Base-by-base conservation (phyloP, 2,888 invertebrate species). In the Ectropis crepuscularia region DNA sequence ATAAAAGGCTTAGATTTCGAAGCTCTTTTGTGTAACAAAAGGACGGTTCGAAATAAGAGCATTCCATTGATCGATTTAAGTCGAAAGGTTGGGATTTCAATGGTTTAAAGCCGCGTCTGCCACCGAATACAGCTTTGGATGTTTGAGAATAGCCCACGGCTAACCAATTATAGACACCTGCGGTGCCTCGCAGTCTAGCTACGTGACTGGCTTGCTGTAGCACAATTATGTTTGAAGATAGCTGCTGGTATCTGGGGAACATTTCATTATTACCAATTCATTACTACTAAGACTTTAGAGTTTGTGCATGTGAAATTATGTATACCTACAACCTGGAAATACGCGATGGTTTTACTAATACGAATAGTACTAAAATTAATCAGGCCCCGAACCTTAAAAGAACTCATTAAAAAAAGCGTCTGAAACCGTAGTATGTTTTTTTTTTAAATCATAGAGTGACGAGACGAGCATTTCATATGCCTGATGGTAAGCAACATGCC, bases 101-200 rank as follows among this genome's bases (percentile, higher is more conserved):
- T 57, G 47, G 61, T 57, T 69, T 57, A 57, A 67, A 67, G 66
- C 63, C 63, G 38, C 57, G 11, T 51, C 49, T 57, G 58, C 60
- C 57, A 47, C 59, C 59, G 54, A 61, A 68, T 63, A 61, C 62
- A 43, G 54, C 61, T 65, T 54, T 49, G 47, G 63, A 53, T 67
- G 63, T 68, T 69, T 61, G 66, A 60, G 57, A 63, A 69, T 60
- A 46, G 55, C 64, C 61, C 54, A 55, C 55, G 63, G 63, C 47
- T 43, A 16, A 62, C 58, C 68, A 69, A 68, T 70, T 72, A 69
- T 49, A 68, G 50, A 65, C 69, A 69, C 69, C 66, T 72, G 69
- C 66, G 70, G 66, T 63, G 49, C 63, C 60, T 57, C 61, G 57
- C 61, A 48, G 37, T 53, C 54, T 6, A 39, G 37, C 36, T 48